Percentiles rank a stretch among this genome's conserved stretches.
These are phyloP conservation scores for Micromys minutus DNA, from an alignment of 2,113 vertebrate species.

Conservation along the genomic window DNA sequence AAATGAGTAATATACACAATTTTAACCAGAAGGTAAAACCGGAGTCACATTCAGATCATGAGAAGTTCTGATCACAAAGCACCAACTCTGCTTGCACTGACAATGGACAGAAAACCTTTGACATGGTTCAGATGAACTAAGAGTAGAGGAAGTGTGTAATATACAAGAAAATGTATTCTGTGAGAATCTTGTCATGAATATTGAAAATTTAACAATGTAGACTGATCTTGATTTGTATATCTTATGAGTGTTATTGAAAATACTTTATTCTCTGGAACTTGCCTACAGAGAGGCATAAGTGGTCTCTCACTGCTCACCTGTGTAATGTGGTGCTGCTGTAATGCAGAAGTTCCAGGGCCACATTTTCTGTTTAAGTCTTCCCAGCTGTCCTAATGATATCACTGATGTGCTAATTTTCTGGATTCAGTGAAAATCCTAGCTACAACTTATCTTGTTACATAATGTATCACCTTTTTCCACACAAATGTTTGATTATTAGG, in stretches of 20 bases:
- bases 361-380: too few relatives aligned
- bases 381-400: too few relatives aligned
- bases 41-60: background rate
- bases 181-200: background rate
- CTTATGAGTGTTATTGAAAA: background rate
- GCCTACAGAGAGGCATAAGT: too few relatives aligned
- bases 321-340: too few relatives aligned
- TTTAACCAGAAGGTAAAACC: background rate
- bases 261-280: too few relatives aligned
- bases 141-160: background rate
- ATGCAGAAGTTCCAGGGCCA: too few relatives aligned
- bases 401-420: too few relatives aligned
- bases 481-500: too few relatives aligned
- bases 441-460: too few relatives aligned
- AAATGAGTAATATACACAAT: background rate
- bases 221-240: background rate
- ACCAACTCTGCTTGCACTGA: background rate
- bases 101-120: background rate
- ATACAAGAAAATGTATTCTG: background rate
- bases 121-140: background rate
- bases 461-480: too few relatives aligned
- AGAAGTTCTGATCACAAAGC: background rate
- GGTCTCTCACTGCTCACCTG: too few relatives aligned
- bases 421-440: too few relatives aligned
- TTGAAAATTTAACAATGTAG: background rate